Evolutionary conservation across 2,888 invertebrate species (phyloP), one percentile per base, ranked within the genome.

Genomic region (Drosophila sordidula): DNA sequence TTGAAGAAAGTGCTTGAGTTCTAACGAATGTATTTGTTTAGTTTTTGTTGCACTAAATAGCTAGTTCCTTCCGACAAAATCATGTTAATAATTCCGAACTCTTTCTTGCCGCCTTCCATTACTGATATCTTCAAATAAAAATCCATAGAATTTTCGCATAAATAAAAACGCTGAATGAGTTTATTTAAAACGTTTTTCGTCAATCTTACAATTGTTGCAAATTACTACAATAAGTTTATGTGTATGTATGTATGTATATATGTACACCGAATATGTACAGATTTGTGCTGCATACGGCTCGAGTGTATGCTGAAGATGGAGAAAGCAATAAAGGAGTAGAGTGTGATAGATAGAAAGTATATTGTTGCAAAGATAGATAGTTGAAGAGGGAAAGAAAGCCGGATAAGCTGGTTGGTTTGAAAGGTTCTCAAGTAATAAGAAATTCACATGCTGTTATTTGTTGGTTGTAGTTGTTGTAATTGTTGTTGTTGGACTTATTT

Each of bases 131-230:
- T 2, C 0, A 51, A 57, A 47, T 46, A 9, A 76, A 76, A 50
- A 64, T 42, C 0, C 38, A 22, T 5, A 26, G 1, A 18, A 16
- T 69, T 6, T 80, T 80, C 70, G 79, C 73, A 71, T 89, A 83
- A 89, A 89, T 83, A 88, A 89, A 89, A 79, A 75, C 69, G 63
- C 71, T 64, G 69, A 42, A 64, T 65, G 80, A 67, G 50, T 89
- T 90, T 90, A 89, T 90, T 89, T 81, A 83, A 85, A 75, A 88
- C 83, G 56, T 34, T 73, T 81, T 87, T 89, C 76, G 77, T 90
- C 90, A 90, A 89, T 89, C 79, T 89, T 87, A 83, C 80, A 87
- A 90, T 89, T 89, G 89, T 90, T 90, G 90, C 90, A 88, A 80
- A 79, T 77, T 74, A 75, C 80, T 86, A 76, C 46, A 44, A 39